phyloP scores from a whole-genome alignment of 2,797 vertebrate genomes.

The Semotilus atromaculatus region DNA sequence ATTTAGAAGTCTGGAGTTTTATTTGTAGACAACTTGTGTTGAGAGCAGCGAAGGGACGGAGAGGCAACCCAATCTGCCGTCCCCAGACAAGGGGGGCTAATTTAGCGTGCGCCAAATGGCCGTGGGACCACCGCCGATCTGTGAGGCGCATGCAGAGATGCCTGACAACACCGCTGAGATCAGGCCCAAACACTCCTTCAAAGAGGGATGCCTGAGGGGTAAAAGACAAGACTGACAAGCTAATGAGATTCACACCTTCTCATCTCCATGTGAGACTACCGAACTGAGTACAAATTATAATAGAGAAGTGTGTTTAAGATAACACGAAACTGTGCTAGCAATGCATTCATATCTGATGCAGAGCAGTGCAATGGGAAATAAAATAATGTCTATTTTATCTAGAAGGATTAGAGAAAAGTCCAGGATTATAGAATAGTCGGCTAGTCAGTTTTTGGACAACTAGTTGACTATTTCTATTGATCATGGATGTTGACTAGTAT shows the following conservation, averaged over 20 bases:
- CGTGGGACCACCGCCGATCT: slow-evolving; percentile 46
- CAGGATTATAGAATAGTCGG: not conserved
- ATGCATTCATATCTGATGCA: not conserved
- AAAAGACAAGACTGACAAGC: slow-evolving; percentile 28
- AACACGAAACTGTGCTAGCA: not conserved
- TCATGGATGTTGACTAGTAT: too few species aligned
- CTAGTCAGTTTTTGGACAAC: not conserved
- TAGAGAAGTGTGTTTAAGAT: not conserved
- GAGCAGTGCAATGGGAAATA: not conserved
- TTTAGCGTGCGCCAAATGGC: slow-evolving; percentile 52
- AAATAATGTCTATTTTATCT: not conserved
- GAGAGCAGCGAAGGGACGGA: slow-evolving; percentile 44
- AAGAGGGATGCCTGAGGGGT: slow-evolving; percentile 23
- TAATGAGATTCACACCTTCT: slow-evolving; percentile 26
- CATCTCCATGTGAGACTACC: not conserved
- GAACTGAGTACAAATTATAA: not conserved
- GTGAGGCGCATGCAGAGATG: slow-evolving; percentile 31
- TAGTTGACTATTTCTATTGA: not conserved
- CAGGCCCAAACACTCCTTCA: slow-evolving; percentile 17
- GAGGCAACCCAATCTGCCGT: slow-evolving; percentile 57
- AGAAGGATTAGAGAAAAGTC: not conserved
- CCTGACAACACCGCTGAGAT: slow-evolving; percentile 25
- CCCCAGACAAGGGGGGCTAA: slow-evolving; percentile 52
- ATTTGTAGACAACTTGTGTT: slow-evolving; percentile 65
- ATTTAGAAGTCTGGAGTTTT: slow-evolving; percentile 66